Conservation (phyloP, 2,888 invertebrate genomes). For the Leucophenga maculata region DNA sequence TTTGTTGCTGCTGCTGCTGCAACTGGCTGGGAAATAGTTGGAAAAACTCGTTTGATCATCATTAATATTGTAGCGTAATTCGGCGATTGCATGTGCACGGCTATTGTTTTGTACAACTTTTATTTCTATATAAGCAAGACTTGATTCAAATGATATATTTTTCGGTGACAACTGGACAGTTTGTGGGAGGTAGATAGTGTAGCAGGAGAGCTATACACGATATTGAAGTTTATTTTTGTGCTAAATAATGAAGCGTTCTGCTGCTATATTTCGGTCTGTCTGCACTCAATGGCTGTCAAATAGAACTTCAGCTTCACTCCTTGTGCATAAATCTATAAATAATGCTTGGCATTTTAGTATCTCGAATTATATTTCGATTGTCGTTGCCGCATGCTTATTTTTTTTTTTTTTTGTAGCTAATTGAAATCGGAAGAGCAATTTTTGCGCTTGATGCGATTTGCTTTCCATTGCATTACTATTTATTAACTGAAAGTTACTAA, state of each 20-base stretch:
- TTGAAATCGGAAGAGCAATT: neutral
- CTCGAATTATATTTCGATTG: neutral
- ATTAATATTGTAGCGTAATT: constrained; percentile 37
- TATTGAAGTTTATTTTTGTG: no score
- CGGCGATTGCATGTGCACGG: constrained; percentile 40
- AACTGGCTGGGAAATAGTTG: constrained; percentile 5
- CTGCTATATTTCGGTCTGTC: no score
- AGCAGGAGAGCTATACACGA: no score
- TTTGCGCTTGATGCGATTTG: neutral
- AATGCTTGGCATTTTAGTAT: neutral
- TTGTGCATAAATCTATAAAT: neutral
- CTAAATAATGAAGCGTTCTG: no score
- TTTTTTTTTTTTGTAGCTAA: neutral
- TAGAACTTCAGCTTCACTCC: neutral
- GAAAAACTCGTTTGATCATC: constrained; percentile 18
- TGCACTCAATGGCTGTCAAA: no score
- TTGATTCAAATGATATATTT: neutral
- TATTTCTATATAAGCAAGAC: constrained; percentile 21
- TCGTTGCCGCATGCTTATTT: neutral
- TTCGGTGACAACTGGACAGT: no score
- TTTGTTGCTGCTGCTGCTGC: constrained; percentile 30
- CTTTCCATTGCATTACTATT: constrained; percentile 28
- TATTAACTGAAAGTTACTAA: constrained; percentile 54
- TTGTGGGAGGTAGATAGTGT: no score
- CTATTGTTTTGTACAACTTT: constrained; percentile 24